Percentiles rank a stretch among this genome's conserved stretches.
Conservation (phyloP, 2,113 vertebrate genomes). For the Erpornis zantholeuca region DNA sequence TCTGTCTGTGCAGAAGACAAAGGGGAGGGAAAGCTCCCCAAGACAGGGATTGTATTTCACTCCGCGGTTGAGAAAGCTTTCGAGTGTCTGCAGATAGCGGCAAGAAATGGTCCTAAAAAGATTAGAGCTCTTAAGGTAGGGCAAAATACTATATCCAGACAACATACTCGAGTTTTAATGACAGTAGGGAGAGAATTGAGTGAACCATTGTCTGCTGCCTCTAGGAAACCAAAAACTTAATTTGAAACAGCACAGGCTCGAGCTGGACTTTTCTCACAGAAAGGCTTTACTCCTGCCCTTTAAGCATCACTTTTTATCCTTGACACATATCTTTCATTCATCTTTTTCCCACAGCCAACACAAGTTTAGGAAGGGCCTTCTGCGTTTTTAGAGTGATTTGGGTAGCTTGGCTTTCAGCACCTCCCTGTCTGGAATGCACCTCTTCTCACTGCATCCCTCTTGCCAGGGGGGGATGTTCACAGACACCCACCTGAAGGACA, state of each 20-base stretch:
- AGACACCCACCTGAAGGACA: not conserved
- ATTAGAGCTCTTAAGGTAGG: slow-evolving; percentile 63
- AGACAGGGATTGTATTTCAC: slow-evolving; percentile 41
- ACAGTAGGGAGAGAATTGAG: slow-evolving; percentile 24
- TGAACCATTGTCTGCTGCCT: slow-evolving; percentile 62
- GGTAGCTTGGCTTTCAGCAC: not conserved
- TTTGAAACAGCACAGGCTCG: slow-evolving; percentile 6
- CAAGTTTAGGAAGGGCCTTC: not conserved
- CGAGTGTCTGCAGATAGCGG: slow-evolving; percentile 26
- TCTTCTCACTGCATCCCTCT: not conserved
- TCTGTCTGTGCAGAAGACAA: slow-evolving; percentile 57
- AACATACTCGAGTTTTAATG: slow-evolving; percentile 64
- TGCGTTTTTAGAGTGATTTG: not conserved
- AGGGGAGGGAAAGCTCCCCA: slow-evolving; percentile 10
- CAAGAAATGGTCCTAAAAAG: slow-evolving; percentile 57
- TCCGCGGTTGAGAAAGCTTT: not conserved
- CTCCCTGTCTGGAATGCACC: not conserved
- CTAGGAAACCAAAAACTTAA: slow-evolving; percentile 60
- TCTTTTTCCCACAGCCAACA: not conserved
- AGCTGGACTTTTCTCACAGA: slow-evolving; percentile 18
- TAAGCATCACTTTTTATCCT: slow-evolving; percentile 10
- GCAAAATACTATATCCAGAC: slow-evolving; percentile 52
- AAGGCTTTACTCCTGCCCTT: slow-evolving; percentile 36
- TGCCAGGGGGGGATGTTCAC: not conserved
- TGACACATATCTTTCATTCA: not conserved